Percentiles rank a stretch among this genome's conserved stretches.
Conservation (phyloP, 2,888 invertebrate genomes). For the Phragmatobia fuliginosa region DNA sequence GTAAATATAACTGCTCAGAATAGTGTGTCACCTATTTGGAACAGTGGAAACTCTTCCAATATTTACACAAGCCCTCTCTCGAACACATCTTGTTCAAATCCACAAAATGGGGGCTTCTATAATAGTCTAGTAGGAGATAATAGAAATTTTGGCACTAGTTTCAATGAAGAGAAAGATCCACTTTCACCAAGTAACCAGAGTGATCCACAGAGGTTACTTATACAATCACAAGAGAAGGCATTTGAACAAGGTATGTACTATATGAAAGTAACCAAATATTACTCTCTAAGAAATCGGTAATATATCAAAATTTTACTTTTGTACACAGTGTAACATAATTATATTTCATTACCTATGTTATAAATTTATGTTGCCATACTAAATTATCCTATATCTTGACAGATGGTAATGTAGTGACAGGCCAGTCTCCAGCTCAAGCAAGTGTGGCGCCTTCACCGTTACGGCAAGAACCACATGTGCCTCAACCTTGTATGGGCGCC, state of each 20-base stretch:
- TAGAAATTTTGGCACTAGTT: constrained; percentile 74
- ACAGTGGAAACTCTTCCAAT: constrained; percentile 76
- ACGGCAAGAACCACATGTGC: constrained; percentile 83
- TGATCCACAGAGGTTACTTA: constrained; percentile 70
- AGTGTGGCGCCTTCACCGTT: constrained; percentile 87
- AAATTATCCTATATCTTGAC: constrained; percentile 28
- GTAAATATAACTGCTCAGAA: constrained; percentile 81
- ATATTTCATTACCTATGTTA: background rate
- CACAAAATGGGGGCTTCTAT: constrained; percentile 83
- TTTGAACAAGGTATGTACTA: constrained; percentile 75
- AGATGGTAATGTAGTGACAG: constrained; percentile 82
- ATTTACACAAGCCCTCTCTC: constrained; percentile 74
- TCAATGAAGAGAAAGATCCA: constrained; percentile 81
- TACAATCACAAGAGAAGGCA: constrained; percentile 75
- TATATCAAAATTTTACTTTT: background rate
- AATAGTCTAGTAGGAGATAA: constrained; percentile 78
- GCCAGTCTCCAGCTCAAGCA: constrained; percentile 88
- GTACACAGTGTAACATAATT: background rate
- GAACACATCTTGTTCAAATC: constrained; percentile 72
- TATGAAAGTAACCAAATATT: background rate
- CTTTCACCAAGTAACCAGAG: constrained; percentile 77
- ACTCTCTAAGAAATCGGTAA: background rate
- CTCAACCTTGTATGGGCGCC: constrained; percentile 82
- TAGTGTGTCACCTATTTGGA: constrained; percentile 81
- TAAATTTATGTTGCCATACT: background rate